Evolutionary conservation across 2,113 vertebrate species (phyloP), one percentile per base, ranked within the genome.

Genomic region (Ceyx cyanopectus): DNA sequence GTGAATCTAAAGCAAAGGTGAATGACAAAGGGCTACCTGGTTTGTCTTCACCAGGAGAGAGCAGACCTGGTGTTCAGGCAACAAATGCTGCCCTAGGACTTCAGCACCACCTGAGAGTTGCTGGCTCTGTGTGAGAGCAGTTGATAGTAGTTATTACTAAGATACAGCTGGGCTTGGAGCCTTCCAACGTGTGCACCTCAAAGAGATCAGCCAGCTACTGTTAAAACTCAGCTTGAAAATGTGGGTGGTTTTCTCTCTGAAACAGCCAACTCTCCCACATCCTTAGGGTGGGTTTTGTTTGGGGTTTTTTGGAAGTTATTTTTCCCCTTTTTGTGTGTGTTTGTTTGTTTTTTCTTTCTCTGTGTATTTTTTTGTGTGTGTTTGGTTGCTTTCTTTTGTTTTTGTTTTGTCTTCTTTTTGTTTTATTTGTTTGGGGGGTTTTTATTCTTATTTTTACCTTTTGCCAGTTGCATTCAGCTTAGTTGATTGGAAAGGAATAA

Each of bases 401-500:
- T 27, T 30, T 56, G 30, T 54, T 54, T 8, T 54, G 13, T 29
- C 37, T 37, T 37, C 37, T 37, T 15, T 53, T 53, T 54, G 26
- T 27, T 54, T 27, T 54, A 3, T 54, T 54, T 54, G 22, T 22
- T 48, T 48, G 46, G 46, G 14, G 19, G 5, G 32, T 34, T 60
- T 61, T 24, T 21, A 20, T 23, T 6, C 67, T 54, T 48, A 22
- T n/a, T 62, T 82, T 83, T 65, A 43, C 10, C 81, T 63, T 76
- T 87, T 83, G 18, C 16, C 75, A 22, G 81, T 62, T 91, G 46
- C 8, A 40, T 91, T 87, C 70, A 78, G 60, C 30, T 94, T 89
- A 92, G 93, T 60, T 94, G 84, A 89, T 73, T 80, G 66, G 65
- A 92, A 95, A 92, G 85, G 27, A 95, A 88, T 68, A 93, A 74